Evolutionary conservation across 2,888 invertebrate genomes (phyloP).

Genomic region (Tenodera sinensis): DNA sequence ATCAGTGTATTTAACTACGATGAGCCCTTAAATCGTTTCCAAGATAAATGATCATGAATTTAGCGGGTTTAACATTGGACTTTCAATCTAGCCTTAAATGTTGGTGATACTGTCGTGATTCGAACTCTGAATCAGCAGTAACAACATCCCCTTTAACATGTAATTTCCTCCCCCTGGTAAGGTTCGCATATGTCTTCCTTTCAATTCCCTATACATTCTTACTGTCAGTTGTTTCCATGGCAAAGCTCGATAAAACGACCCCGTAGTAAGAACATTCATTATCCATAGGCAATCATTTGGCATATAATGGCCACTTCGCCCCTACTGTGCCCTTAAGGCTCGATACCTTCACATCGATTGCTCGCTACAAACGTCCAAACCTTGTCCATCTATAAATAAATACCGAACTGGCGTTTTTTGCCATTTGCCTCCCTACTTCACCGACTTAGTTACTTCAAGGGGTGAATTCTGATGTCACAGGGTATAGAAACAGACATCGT

Average conservation of each 20-base stretch:
- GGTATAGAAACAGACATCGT: too few species aligned
- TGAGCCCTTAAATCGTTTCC: too few species aligned
- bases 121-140: background rate
- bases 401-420: background rate
- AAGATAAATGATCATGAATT: too few species aligned
- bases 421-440: background rate
- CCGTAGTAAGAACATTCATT: background rate
- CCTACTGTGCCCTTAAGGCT: background rate
- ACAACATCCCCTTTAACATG: background rate
- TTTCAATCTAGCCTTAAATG: too few species aligned
- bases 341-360: background rate
- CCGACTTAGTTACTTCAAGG: too few species aligned
- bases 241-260: background rate
- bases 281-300: background rate
- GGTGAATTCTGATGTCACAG: too few species aligned
- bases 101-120: too few species aligned
- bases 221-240: background rate
- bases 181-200: background rate
- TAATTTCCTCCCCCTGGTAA: background rate
- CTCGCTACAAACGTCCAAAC: background rate
- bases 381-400: background rate
- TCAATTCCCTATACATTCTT: background rate
- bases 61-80: too few species aligned
- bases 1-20: too few species aligned
- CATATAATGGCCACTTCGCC: background rate